These are phyloP conservation scores for Andrena cerasifolii DNA, from an alignment of 1,140 invertebrate genomes.

Conservation along the genomic window DNA sequence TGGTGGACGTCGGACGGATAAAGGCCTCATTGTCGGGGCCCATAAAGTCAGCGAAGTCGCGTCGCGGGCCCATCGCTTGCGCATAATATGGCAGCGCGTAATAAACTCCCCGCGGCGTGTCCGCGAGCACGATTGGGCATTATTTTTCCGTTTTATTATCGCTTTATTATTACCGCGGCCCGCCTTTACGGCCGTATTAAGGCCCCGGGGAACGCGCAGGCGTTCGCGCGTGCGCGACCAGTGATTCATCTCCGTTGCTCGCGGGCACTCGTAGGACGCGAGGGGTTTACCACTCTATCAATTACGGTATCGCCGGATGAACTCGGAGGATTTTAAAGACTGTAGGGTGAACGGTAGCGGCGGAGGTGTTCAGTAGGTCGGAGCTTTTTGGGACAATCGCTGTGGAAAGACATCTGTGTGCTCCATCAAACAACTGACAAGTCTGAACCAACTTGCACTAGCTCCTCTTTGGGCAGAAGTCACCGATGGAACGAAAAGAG, in stretches of 20 bases:
- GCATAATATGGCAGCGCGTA: conserved; percentile 71
- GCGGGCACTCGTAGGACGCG: conserved; percentile 50
- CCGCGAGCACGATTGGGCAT: conserved; percentile 68
- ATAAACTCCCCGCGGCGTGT: conserved; percentile 75
- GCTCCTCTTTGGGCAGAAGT: neutral
- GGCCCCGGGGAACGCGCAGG: conserved; percentile 24
- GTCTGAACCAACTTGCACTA: too few species aligned
- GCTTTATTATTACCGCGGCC: conserved; percentile 76
- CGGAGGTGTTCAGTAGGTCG: too few species aligned
- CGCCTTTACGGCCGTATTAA: conserved; percentile 74
- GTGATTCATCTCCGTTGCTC: conserved; percentile 61
- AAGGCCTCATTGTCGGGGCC: conserved; percentile 61
- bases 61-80: conserved; percentile 56
- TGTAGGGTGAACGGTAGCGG: neutral
- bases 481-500: too few species aligned
- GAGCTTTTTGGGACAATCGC: too few species aligned
- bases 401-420: too few species aligned
- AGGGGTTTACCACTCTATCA: conserved; percentile 77
- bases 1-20: conserved; percentile 47
- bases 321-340: conserved; percentile 35
- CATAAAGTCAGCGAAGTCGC: conserved; percentile 64
- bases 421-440: too few species aligned
- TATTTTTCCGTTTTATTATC: conserved; percentile 78
- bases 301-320: conserved; percentile 65
- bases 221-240: conserved; percentile 12